Base-by-base conservation (phyloP, 2,113 vertebrate genomes). In the Amphiprion ocellaris region DNA sequence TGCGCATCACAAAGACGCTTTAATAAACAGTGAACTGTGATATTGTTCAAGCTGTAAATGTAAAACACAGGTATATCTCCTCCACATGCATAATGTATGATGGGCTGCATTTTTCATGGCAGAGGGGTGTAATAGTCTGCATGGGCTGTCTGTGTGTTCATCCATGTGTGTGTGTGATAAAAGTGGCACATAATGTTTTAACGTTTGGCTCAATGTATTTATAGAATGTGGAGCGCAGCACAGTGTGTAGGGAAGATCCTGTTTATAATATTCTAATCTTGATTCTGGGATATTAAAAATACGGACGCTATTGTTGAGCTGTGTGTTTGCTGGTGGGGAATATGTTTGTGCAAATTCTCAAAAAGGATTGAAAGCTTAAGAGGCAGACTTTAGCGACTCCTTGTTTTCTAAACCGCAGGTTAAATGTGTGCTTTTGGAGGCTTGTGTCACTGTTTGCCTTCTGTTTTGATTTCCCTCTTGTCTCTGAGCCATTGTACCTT, bases 191-290 rank as follows among this genome's bases (percentile, higher is more conserved):
- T 74, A 21, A 60, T 73, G 56, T 47, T 74, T 73, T 16, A 61
- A 11, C n/a, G 33, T 66, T 69, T 21, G 49, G 10, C 37, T 56
- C 5, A n/a, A 23, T 28, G 37, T 69, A 71, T 79, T 82, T 41
- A 74, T 73, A 63, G 52, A 76, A 72, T 59, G 21, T 66, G 49
- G 54, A 69, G 54, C 58, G 33, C 49, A 7, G n/a, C 16, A 15
- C 1, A 52, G 41, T 5, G 16, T 16, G 3, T 24, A 69, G 8
- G 33, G 33, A 19, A 21, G 24, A 7, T 81, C 30, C 52, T 65
- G 69, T 81, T 69, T 76, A 77, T 60, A 63, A 50, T 71, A 67
- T 47, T 71, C 60, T 67, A 78, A 67, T 84, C 54, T 64, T 21
- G 54, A 17, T 23, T 76, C 30, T 69, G 49, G 28, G 53, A 63